These are phyloP conservation scores for Trichogramma pretiosum DNA, from an alignment of 1,140 invertebrate genomes.

Conservation along the genomic window DNA sequence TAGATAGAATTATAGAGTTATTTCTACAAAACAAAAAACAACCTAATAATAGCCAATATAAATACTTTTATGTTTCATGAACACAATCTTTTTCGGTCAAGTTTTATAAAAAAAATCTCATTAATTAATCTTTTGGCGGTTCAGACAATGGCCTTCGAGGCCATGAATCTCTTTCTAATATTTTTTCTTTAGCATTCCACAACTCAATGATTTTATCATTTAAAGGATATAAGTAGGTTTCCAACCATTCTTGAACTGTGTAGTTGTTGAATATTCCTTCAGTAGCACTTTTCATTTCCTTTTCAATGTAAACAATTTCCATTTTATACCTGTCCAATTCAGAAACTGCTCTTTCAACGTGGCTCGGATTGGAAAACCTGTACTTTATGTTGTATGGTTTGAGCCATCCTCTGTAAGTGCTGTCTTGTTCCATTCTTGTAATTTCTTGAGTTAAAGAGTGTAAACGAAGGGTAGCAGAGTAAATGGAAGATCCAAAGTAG, in stretches of 20 bases:
- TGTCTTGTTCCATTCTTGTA: constrained; percentile 36
- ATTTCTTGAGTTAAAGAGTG: constrained; percentile 33
- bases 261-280: constrained; percentile 62
- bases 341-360: constrained; percentile 59
- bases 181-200: constrained; percentile 45
- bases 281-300: constrained; percentile 56
- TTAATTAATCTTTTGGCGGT: constrained; percentile 5
- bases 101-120: constrained; percentile 2
- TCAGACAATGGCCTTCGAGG: constrained; percentile 46
- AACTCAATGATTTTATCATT: constrained; percentile 48
- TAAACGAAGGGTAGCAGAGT: constrained; percentile 29
- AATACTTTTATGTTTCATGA: too few relatives aligned
- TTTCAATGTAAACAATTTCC: constrained; percentile 52
- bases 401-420: constrained; percentile 58
- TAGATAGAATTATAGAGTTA: too few relatives aligned
- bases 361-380: constrained; percentile 63
- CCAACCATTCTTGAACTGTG: constrained; percentile 68
- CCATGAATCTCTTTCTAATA: constrained; percentile 49
- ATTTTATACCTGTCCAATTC: constrained; percentile 58
- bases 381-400: constrained; percentile 72
- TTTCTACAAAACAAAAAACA: too few relatives aligned
- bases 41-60: too few relatives aligned
- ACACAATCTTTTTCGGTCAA: too few relatives aligned
- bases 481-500: constrained; percentile 32
- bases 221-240: constrained; percentile 53